These are phyloP conservation scores for Cirrhinus mrigala DNA, from an alignment of 2,797 vertebrate genomes.

Conservation along the genomic window DNA sequence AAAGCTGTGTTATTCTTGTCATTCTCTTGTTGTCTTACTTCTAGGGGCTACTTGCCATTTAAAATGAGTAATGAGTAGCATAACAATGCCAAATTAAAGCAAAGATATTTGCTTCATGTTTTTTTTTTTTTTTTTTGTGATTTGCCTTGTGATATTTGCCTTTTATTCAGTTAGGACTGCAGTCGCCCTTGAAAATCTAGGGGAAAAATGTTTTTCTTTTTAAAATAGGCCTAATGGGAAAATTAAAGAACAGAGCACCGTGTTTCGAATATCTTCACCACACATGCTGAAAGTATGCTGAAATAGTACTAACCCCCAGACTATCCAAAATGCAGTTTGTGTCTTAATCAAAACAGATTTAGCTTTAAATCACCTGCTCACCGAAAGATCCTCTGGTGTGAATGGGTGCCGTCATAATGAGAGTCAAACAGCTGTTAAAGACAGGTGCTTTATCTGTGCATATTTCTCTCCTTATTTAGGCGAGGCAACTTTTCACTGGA, in stretches of 20 bases:
- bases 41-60: constrained; percentile 26
- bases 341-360: neutral
- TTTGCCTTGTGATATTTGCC: constrained; percentile 4
- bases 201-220: neutral
- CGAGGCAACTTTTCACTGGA: neutral
- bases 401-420: neutral
- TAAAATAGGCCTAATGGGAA: neutral
- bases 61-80: neutral
- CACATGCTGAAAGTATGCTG: neutral
- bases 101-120: neutral
- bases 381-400: neutral
- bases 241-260: neutral
- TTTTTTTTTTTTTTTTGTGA: neutral
- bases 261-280: neutral
- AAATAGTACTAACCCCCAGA: neutral
- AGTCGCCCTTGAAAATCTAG: neutral
- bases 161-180: neutral
- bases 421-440: too few species aligned
- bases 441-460: too few species aligned
- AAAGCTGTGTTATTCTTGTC: constrained; percentile 34
- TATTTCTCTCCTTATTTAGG: too few species aligned
- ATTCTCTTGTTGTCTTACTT: constrained; percentile 39
- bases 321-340: too few species aligned
- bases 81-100: constrained; percentile 15
- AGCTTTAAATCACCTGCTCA: neutral